Percentiles rank a stretch among this genome's conserved stretches.
Evolutionary conservation across 1,140 invertebrate species (phyloP).

Genomic region (Diachasma alloeum): DNA sequence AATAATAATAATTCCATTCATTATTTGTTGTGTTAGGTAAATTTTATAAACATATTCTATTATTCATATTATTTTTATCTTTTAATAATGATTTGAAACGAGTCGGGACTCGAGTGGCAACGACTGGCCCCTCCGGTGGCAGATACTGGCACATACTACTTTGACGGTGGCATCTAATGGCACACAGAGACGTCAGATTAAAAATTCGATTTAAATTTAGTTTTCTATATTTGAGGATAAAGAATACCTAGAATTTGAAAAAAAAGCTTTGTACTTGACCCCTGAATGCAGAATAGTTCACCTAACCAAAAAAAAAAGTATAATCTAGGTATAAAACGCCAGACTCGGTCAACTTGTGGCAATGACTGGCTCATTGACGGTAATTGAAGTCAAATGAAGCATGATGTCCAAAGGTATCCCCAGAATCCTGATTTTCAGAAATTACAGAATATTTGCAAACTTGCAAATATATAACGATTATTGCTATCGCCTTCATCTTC

Average conservation of each 20-base stretch:
- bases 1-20: neutral
- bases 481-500: too few relatives aligned
- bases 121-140: neutral
- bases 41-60: neutral
- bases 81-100: neutral
- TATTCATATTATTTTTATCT: neutral
- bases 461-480: too few relatives aligned
- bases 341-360: too few relatives aligned
- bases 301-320: too few relatives aligned
- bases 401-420: too few relatives aligned
- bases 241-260: neutral
- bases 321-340: too few relatives aligned
- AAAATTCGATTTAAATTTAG: neutral
- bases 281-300: neutral
- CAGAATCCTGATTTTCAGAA: too few relatives aligned
- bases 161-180: neutral
- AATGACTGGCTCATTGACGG: too few relatives aligned
- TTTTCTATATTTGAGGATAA: neutral
- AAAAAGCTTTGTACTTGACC: neutral
- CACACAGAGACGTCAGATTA: neutral
- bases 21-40: neutral
- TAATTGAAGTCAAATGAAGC: too few relatives aligned
- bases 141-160: too few relatives aligned
- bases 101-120: neutral
- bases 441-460: too few relatives aligned